phyloP scores from a whole-genome alignment of 2,888 invertebrate genomes.

The Horisme vitalbata region DNA sequence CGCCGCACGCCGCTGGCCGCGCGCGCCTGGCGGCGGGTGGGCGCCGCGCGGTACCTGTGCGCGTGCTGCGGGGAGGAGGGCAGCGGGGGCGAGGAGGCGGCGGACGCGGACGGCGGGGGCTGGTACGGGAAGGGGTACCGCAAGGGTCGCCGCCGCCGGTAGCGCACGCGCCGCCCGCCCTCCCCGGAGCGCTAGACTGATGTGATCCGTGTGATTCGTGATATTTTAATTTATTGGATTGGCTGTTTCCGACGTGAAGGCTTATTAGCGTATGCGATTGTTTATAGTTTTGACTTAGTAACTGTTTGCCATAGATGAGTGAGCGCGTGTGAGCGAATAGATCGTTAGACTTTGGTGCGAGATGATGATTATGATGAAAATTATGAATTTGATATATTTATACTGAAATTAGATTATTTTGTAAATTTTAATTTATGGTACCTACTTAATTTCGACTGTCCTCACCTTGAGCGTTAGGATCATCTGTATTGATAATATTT shows the following conservation, averaged over 20 bases:
- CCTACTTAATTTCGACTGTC: not conserved
- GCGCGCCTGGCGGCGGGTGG: constrained; percentile 56
- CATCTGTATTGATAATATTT: not conserved
- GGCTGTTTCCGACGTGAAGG: not conserved
- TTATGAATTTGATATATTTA: too few species aligned
- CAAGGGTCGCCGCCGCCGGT: constrained; percentile 84
- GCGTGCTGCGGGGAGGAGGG: constrained; percentile 80
- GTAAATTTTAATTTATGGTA: too few species aligned
- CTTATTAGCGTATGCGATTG: not conserved
- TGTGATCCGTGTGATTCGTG: too few species aligned
- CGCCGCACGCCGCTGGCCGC: constrained; percentile 45
- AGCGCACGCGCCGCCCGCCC: constrained; percentile 38
- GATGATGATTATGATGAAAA: too few species aligned
- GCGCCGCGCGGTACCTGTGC: constrained; percentile 85
- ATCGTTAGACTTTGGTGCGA: too few species aligned
- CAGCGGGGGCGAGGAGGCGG: constrained; percentile 19
- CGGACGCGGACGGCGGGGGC: constrained; percentile 69
- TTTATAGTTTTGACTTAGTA: not conserved
- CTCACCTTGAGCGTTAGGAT: not conserved
- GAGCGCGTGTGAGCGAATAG: too few species aligned
- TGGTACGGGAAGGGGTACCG: constrained; percentile 96
- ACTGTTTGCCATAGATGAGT: constrained; percentile 1
- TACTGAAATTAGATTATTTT: too few species aligned
- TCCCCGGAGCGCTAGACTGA: not conserved
- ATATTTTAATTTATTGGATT: constrained; percentile 6